phyloP scores from a whole-genome alignment of 2,888 invertebrate genomes.

The Anoplius nigerrimus region DNA sequence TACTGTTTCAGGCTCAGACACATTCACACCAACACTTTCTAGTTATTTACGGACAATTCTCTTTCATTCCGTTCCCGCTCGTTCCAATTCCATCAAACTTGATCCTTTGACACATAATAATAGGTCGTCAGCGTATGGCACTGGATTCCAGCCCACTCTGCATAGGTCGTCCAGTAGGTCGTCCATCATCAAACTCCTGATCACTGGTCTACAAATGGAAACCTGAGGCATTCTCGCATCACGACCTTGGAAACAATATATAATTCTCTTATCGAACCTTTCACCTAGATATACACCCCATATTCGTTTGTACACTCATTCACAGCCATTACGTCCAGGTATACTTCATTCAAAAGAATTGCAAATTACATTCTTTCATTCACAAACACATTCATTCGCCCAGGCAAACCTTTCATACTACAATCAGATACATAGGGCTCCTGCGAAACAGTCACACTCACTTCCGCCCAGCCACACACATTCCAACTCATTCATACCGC shows the following conservation, averaged over 20 bases:
- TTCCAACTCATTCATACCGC: too few species aligned
- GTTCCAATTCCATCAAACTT: not conserved
- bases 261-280: too few species aligned
- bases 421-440: too few species aligned
- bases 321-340: conserved; percentile 4
- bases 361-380: conserved; percentile 3
- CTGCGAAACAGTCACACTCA: too few species aligned
- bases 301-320: conserved; percentile 13
- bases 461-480: too few species aligned
- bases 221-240: too few species aligned
- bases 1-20: conserved; percentile 22
- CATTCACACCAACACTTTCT: conserved; percentile 13
- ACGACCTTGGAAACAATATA: too few species aligned
- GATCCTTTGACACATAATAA: conserved; percentile 4
- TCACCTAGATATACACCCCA: conserved; percentile 22
- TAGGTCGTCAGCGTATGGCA: conserved; percentile 4
- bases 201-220: conserved; percentile 4
- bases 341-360: not conserved
- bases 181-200: conserved; percentile 21
- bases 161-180: not conserved
- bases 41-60: conserved; percentile 14
- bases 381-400: not conserved
- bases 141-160: not conserved
- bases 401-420: conserved; percentile 18
- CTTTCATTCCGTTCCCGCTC: not conserved